These are phyloP conservation scores for Orientallactaga sibirica DNA, from an alignment of 2,797 vertebrate genomes.

Conservation along the genomic window DNA sequence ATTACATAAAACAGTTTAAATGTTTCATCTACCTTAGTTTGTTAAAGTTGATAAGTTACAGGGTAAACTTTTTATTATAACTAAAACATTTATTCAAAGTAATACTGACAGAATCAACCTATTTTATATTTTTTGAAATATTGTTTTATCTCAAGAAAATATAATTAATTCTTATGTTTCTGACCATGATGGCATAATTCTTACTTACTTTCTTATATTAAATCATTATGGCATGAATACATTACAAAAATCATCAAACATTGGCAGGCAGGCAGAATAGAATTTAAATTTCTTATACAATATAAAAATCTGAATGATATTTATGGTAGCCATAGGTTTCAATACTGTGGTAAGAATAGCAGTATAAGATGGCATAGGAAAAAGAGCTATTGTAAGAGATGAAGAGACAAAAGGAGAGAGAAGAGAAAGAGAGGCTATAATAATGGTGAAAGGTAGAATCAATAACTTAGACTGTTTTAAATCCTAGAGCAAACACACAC, in stretches of 20 bases:
- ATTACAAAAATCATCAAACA: neutral
- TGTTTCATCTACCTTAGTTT: neutral
- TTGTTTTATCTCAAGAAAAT: neutral
- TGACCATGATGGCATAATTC: neutral
- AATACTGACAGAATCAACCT: neutral
- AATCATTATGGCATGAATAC: neutral
- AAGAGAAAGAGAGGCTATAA: neutral
- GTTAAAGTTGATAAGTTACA: neutral
- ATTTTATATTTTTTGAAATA: neutral
- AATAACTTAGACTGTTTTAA: neutral
- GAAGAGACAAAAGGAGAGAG: neutral
- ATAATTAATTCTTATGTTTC: neutral
- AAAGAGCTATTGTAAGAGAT: neutral
- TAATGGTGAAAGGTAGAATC: neutral
- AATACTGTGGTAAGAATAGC: neutral
- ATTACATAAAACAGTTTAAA: neutral
- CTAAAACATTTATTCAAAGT: neutral
- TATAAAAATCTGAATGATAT: neutral
- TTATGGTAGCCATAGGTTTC: neutral
- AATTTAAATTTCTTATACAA: neutral
- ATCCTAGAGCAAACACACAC: neutral
- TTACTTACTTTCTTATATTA: neutral
- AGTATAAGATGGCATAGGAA: accelerated
- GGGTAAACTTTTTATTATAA: neutral
- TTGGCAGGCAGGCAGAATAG: neutral